These are phyloP conservation scores for Apeira syringaria DNA, from an alignment of 2,888 invertebrate genomes.

Conservation along the genomic window DNA sequence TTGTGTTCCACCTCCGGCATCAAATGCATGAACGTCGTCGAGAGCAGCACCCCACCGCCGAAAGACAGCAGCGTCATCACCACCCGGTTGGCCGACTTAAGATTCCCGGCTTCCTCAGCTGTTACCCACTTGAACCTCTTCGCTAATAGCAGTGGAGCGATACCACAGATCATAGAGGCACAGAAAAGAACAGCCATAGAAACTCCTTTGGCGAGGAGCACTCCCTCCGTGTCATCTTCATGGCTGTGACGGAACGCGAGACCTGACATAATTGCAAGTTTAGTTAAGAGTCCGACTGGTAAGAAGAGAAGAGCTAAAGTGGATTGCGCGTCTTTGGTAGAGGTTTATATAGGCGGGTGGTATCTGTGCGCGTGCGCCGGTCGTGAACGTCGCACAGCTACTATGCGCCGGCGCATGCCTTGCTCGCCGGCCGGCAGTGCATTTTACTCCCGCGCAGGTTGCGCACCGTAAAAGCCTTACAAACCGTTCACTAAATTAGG, in stretches of 20 bases:
- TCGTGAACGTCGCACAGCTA: constrained; percentile 58
- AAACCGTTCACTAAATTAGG: constrained; percentile 36
- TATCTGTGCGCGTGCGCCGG: constrained; percentile 75
- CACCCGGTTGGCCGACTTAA: constrained; percentile 73
- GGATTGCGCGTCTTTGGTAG: constrained; percentile 47
- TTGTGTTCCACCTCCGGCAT: constrained; percentile 90
- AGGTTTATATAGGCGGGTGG: constrained; percentile 53
- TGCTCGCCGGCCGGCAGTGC: constrained; percentile 44
- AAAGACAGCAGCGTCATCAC: constrained; percentile 88
- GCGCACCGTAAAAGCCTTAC: constrained; percentile 53
- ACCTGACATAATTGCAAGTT: constrained; percentile 48
- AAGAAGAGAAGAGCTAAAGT: constrained; percentile 26
- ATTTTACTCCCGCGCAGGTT: constrained; percentile 66
- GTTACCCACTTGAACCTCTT: constrained; percentile 85
- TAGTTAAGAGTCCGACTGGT: constrained; percentile 18
- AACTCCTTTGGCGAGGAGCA: constrained; percentile 88
- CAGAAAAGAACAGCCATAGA: constrained; percentile 91
- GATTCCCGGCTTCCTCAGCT: constrained; percentile 68
- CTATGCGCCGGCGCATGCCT: constrained; percentile 45
- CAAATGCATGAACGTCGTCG: constrained; percentile 92
- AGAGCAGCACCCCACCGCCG: constrained; percentile 92
- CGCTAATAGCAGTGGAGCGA: constrained; percentile 88
- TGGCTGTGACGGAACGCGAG: constrained; percentile 36
- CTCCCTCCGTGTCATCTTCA: constrained; percentile 62
- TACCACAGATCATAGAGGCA: constrained; percentile 90